Conservation (phyloP, 2,888 invertebrate genomes). For the Pteria penguin region DNA sequence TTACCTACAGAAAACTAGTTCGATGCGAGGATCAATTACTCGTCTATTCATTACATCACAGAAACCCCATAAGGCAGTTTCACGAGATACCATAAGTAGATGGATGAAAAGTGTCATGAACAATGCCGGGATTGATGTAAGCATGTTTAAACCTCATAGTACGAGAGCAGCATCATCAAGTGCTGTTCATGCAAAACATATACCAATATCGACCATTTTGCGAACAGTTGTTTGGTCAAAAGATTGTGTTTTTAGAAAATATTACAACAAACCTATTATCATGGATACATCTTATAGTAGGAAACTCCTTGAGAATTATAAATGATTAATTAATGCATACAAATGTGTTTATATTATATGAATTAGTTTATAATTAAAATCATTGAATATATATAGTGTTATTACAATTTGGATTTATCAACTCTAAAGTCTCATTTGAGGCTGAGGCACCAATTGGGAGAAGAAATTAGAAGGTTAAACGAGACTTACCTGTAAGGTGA, state of each 20-base stretch:
- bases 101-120: conserved; percentile 20
- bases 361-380: too few relatives aligned
- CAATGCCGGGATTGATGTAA: conserved; percentile 15
- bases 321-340: too few relatives aligned
- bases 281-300: background rate
- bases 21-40: conserved; percentile 5
- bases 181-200: background rate
- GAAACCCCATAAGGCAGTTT: conserved; percentile 6
- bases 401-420: background rate
- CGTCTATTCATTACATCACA: conserved; percentile 7
- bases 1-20: conserved; percentile 1
- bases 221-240: conserved; percentile 18
- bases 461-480: background rate
- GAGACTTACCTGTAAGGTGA: background rate
- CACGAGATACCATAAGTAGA: conserved; percentile 2
- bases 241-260: conserved; percentile 22
- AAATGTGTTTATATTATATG: too few relatives aligned
- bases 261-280: conserved; percentile 18
- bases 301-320: conserved; percentile 3
- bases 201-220: conserved; percentile 17
- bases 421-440: background rate
- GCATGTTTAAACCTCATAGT: conserved; percentile 14
- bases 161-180: conserved; percentile 14
- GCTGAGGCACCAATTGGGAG: background rate
- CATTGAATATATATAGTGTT: too few relatives aligned